A percentile compares a stretch with the other conserved stretches of the same genome.
Evolutionary conservation across 2,797 vertebrate genomes (phyloP).

Genomic region (Hydrolagus colliei): DNA sequence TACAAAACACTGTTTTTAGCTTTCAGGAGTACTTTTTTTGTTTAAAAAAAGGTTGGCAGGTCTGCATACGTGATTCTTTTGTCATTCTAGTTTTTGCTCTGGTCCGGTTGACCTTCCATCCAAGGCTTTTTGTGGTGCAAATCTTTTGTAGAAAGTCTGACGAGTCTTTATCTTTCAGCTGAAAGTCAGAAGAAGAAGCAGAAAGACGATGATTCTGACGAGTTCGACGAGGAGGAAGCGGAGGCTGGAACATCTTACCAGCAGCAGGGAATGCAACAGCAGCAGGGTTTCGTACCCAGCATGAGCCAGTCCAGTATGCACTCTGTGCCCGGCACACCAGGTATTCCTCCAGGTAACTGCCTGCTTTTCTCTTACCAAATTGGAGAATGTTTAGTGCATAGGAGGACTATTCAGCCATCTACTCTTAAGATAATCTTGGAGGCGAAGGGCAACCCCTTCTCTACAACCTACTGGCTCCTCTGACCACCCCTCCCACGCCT

Average conservation of each 20-base stretch:
- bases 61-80: too few relatives aligned
- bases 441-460: too few relatives aligned
- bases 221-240: conserved; percentile 86
- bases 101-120: background rate
- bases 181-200: conserved; percentile 91
- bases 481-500: too few relatives aligned
- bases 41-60: too few relatives aligned
- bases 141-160: background rate
- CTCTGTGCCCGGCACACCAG: conserved; percentile 72
- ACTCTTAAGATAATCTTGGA: too few relatives aligned
- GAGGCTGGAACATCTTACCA: conserved; percentile 80
- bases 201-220: conserved; percentile 83
- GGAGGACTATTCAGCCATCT: too few relatives aligned
- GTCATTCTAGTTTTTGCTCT: too few relatives aligned
- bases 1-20: too few relatives aligned
- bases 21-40: too few relatives aligned
- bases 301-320: conserved; percentile 86
- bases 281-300: conserved; percentile 72
- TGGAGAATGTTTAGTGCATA: too few relatives aligned
- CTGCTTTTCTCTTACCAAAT: background rate
- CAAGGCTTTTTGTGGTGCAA: background rate
- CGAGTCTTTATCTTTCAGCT: conserved; percentile 38
- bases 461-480: too few relatives aligned
- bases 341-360: conserved; percentile 74
- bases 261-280: conserved; percentile 71